Evolutionary conservation across 2,797 vertebrate genomes (phyloP), one percentile per base, ranked within the genome.

Genomic region (Gastrophryne carolinensis): DNA sequence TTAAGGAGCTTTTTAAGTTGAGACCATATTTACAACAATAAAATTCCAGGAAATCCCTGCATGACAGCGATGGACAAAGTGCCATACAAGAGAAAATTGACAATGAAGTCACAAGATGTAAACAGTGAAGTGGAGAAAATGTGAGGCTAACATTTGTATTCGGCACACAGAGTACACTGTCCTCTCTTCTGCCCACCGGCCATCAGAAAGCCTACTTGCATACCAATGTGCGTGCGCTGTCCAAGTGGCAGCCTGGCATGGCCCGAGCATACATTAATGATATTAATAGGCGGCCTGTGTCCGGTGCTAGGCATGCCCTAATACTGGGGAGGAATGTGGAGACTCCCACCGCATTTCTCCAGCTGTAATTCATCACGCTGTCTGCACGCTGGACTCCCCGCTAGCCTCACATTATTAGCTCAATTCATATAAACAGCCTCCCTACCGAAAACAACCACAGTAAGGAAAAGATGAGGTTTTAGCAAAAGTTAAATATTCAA

Each of bases 161-260:
- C 68, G 23, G n/a, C 53, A 72, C 52, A 78, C 67, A 77, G 56
- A 47, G 69, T 49, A 52, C 68, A 72, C 23, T 72, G 68, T 49
- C 39, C 75, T 60, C 23, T 27, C 30, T 49, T 50, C 61, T 66
- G 76, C 80, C 80, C 60, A 84, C 71, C 3, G 61, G 49, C 72
- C 79, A 47, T 66, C 73, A 70, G 62, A 0, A 73, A 79, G 70
- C 86, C 86, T 84, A 84, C 89, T 80, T 72, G 79, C 85, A 89
- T 87, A 85, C 80, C 80, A 81, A 56, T 75, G 77, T 78, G 75
- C 57, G 8, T 26, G 49, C 34, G 81, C 80, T 57, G 70, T 69
- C 54, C 1, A 62, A 72, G 3, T 74, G 49, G 0, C 0, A 39
- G 23, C 27, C 50, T 73, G 4, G 27, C 41, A 21, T 49, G 49